Conservation (phyloP, 2,797 vertebrate genomes). For the Diplodus sargus region DNA sequence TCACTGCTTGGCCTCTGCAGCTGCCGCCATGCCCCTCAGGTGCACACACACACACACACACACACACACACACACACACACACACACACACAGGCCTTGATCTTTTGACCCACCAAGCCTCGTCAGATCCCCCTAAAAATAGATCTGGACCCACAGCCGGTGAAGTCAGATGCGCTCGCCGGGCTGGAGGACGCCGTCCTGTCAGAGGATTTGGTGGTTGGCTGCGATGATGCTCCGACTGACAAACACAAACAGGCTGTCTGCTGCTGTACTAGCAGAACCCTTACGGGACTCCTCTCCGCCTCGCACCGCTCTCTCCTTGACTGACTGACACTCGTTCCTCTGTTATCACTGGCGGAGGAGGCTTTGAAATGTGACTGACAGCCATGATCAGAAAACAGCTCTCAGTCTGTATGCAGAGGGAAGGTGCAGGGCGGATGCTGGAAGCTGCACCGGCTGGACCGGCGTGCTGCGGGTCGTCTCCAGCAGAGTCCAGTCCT, state of each 20-base stretch:
- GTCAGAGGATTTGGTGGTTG: conserved; percentile 26
- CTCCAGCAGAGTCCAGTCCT: conserved; percentile 54
- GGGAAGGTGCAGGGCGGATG: conserved; percentile 32
- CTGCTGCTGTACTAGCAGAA: conserved; percentile 47
- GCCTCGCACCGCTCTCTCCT: conserved; percentile 26
- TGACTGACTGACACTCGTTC: conserved; percentile 39
- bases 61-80: too few species aligned
- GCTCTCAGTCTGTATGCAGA: conserved; percentile 21
- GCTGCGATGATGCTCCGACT: conserved; percentile 32
- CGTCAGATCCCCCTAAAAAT: conserved; percentile 31
- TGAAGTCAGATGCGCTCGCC: conserved; percentile 22
- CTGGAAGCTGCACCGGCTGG: conserved; percentile 40
- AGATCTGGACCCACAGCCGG: conserved; percentile 16
- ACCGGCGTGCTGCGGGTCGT: conserved; percentile 30
- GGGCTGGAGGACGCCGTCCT: conserved; percentile 31
- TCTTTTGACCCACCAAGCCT: conserved; percentile 48
- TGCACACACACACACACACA: conserved; percentile 18
- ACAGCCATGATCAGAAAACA: conserved; percentile 51
- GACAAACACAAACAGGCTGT: conserved; percentile 60
- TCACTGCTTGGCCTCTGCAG: conserved; percentile 41
- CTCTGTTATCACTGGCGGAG: conserved; percentile 34
- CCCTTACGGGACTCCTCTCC: conserved; percentile 20
- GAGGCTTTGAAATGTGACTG: conserved; percentile 61
- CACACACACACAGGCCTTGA: conserved; percentile 20
- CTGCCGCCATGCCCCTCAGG: conserved; percentile 47